Evolutionary conservation across 2,113 vertebrate species (phyloP), one percentile per base, ranked within the genome.

Genomic region (Psephotus haematonotus): DNA sequence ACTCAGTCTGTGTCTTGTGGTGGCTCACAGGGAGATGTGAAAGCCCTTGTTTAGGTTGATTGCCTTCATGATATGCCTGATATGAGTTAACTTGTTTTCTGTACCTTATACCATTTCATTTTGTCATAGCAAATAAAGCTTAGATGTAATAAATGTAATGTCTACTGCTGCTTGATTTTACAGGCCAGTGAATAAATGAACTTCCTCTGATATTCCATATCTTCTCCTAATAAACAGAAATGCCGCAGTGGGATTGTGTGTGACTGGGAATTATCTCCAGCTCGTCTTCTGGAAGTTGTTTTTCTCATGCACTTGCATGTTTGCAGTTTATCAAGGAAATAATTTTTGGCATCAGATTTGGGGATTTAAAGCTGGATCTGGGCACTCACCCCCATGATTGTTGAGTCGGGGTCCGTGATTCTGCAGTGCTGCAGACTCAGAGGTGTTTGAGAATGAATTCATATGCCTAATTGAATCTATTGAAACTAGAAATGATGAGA

Each of bases 141-240:
- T 82, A 64, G 53, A 59, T 83, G 60, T 77, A 53, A 52, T 86
- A 87, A 94, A 88, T 63, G 53, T 85, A 72, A 95, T 67, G 62
- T 82, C 52, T 95, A 29, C 68, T 92, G 76, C 57, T 76, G 75
- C 85, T 94, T 82, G 96, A 92, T 96, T 95, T 96, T 92, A 94
- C 91, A 93, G 85, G 80, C 87, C 91, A 82, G 59, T 50, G 87
- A 94, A 95, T 95, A 93, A 91, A 97, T 86, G 50, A 86, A 82
- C 85, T 94, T 95, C 88, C 90, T 93, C 37, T 65, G 68, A 90
- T 90, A 92, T 92, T 95, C 78, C 14, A 1, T 91, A 92, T 86
- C 92, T 85, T 84, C 79, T 92, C 52, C 71, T 93, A 97, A 94
- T 95, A 92, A 92, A 96, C 82, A 95, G 84, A 95, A 96, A 93